Conservation (phyloP, 2,888 invertebrate species). For the Cataglyphis rosenhaueri region DNA sequence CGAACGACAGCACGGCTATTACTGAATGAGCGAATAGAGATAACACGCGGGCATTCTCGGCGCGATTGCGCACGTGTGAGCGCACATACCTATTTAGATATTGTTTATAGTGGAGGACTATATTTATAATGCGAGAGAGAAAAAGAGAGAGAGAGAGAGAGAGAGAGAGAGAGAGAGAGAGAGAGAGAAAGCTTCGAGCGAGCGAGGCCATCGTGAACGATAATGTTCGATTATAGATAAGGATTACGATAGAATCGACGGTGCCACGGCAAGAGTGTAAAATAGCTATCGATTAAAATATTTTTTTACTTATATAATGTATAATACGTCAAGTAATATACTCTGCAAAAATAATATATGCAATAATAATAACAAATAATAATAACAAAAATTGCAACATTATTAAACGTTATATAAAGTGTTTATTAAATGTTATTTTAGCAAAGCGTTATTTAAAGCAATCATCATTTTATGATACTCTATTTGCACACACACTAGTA, state of each 20-base stretch:
- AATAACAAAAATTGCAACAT: not conserved
- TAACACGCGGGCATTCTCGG: conserved; percentile 34
- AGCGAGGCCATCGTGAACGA: not conserved
- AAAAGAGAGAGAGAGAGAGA: no score
- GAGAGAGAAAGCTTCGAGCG: not conserved
- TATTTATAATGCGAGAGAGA: conserved; percentile 10
- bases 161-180: not conserved
- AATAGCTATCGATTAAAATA: not conserved
- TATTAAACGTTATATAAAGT: not conserved
- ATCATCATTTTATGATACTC: not conserved
- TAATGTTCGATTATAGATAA: not conserved
- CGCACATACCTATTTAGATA: conserved; percentile 35
- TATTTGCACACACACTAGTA: no score
- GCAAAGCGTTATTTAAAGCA: not conserved
- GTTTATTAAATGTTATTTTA: not conserved
- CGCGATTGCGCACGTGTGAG: not conserved
- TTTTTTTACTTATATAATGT: not conserved
- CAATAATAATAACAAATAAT: no score
- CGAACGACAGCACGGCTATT: conserved; percentile 34
- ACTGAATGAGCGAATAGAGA: conserved; percentile 64
- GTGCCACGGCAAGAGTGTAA: not conserved
- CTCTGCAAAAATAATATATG: not conserved
- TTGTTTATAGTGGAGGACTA: conserved; percentile 29
- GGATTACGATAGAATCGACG: not conserved
- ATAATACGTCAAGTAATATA: not conserved